phyloP scores from a whole-genome alignment of 2,113 vertebrate genomes.

The Lynx canadensis region DNA sequence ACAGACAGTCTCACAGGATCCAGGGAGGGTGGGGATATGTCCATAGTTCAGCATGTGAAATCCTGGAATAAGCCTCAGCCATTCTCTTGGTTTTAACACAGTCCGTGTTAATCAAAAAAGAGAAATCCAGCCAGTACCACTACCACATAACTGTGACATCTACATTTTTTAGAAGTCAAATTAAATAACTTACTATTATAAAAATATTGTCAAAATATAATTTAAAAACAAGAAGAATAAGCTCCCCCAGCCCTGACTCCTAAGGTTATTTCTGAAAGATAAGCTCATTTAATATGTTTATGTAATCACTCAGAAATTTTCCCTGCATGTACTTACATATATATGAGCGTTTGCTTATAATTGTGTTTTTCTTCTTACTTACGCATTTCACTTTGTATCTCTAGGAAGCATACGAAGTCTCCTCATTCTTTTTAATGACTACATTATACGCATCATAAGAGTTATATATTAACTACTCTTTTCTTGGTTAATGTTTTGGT shows the following conservation, averaged over 20 bases:
- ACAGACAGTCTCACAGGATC: background rate
- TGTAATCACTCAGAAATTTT: background rate
- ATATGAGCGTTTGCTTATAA: background rate
- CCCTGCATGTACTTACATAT: background rate
- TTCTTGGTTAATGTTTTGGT: background rate
- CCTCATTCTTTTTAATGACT: background rate
- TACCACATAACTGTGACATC: background rate
- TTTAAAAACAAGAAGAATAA: background rate
- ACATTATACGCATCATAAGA: background rate
- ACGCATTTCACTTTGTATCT: background rate
- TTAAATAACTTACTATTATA: background rate
- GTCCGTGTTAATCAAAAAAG: background rate
- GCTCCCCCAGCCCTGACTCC: accelerated
- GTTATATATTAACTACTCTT: background rate
- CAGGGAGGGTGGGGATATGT: background rate
- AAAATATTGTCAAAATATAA: background rate
- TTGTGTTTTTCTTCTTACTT: background rate
- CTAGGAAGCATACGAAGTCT: background rate
- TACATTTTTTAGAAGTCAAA: background rate
- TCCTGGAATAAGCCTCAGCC: background rate
- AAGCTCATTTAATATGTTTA: background rate
- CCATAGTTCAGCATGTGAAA: background rate
- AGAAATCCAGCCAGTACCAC: background rate
- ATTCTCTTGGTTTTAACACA: background rate
- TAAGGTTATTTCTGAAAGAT: background rate